Evolutionary conservation across 2,113 vertebrate species (phyloP), one percentile per base, ranked within the genome.

Genomic region (Peromyscus californicus): DNA sequence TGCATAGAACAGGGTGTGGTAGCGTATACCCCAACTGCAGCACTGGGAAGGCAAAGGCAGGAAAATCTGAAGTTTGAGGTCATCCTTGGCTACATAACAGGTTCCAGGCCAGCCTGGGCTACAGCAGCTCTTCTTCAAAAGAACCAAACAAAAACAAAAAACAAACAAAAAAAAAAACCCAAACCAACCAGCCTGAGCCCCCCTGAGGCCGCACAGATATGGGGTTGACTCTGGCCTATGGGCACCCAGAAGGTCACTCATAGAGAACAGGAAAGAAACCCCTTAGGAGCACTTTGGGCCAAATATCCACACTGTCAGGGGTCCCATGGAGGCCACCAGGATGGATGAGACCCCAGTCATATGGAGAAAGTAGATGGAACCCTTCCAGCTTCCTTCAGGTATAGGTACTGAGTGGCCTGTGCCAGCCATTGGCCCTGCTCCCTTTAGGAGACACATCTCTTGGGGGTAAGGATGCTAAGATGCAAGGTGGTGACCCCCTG

Each of bases 351-450:
- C n/a, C 42, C 48, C 19, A 45, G 72, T 24, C 3, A 2, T 29
- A 7, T 36, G n/a, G 21, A 67, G 5, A 2, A 26, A 67, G 6
- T 6, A 10, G 17, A 33, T 10, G 1, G 11, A 36, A 8, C 2
- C 4, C 31, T 22, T 51, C 61, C 26, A 22, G 57, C 82, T 74
- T 31, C 72, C 29, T 42, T 39, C n/a, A 84, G 13, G 24, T 84
- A 22, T 70, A 2, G 22, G 1, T 24, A 31, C 69, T 31, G 22
- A 48, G 22, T 4, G 1, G 17, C 24, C 80, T 51, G 67, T 57
- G 59, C 33, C 21, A 63, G 69, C 51, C 13, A 16, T 67, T 36
- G 70, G 39, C 59, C 8, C 1, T 29, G 78, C 29, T 22, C 63
- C 42, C 42, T 78, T 36, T 78, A 31, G 39, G 15, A 70, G 24